These are phyloP conservation scores for Aradophagus sp. DNA, from an alignment of 1,140 invertebrate species.

Conservation along the genomic window DNA sequence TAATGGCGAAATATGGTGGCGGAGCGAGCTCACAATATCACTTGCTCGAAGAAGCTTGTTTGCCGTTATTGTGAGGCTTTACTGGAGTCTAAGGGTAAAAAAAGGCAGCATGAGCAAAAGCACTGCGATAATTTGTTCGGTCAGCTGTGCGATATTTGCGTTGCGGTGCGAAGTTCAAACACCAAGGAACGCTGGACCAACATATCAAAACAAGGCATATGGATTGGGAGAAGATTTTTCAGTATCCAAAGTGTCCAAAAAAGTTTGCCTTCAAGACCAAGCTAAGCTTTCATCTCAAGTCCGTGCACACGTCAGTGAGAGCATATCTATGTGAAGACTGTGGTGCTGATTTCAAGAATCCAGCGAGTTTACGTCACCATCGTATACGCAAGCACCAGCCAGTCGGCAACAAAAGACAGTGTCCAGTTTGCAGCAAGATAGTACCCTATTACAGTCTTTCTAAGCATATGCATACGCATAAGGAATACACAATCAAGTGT, in stretches of 20 bases:
- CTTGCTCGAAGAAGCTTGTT: conserved; percentile 67
- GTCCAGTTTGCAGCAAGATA: conserved; percentile 69
- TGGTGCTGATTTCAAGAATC: conserved; percentile 73
- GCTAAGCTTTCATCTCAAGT: conserved; percentile 71
- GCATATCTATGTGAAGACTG: conserved; percentile 73
- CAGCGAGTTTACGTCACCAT: conserved; percentile 71
- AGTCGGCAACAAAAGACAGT: conserved; percentile 69
- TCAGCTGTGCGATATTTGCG: conserved; percentile 71
- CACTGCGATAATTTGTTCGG: conserved; percentile 70
- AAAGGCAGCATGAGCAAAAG: conserved; percentile 73
- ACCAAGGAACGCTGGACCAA: conserved; percentile 71
- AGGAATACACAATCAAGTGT: conserved; percentile 72
- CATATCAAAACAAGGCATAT: conserved; percentile 71
- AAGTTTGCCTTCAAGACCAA: conserved; percentile 75
- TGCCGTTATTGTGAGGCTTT: conserved; percentile 67
- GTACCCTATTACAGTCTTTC: conserved; percentile 72
- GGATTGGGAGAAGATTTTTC: conserved; percentile 71
- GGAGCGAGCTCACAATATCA: conserved; percentile 65
- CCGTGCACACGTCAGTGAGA: conserved; percentile 69
- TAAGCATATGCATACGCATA: conserved; percentile 74
- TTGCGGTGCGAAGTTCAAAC: conserved; percentile 73
- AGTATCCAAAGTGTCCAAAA: conserved; percentile 72
- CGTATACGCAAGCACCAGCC: conserved; percentile 72
- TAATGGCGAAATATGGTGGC: too few relatives aligned
- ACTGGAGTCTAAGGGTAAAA: conserved; percentile 70